Conservation (phyloP, 2,888 invertebrate species). For the Lordiphosa andalusiaca region DNA sequence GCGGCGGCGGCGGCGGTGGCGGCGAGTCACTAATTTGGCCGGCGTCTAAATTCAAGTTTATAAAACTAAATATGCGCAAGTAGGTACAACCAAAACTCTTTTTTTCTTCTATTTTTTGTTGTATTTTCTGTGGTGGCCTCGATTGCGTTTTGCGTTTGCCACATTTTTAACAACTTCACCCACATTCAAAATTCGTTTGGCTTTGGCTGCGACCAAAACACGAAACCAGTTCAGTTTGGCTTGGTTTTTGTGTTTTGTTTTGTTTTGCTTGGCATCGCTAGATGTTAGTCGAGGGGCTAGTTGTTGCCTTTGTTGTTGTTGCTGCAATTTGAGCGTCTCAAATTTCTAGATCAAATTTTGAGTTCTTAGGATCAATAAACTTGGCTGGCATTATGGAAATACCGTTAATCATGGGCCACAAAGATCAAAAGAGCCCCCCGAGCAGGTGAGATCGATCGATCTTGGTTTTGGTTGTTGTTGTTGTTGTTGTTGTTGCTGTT, state of each 20-base stretch:
- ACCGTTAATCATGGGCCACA: slow-evolving; percentile 49
- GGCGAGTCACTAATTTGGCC: slow-evolving; percentile 54
- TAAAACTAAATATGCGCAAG: slow-evolving; percentile 61
- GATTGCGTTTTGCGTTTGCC: slow-evolving; percentile 63
- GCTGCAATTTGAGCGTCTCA: neutral
- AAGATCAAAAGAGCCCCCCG: slow-evolving; percentile 40
- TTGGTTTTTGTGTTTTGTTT: slow-evolving; percentile 19
- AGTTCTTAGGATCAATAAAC: slow-evolving; percentile 25
- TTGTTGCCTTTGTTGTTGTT: slow-evolving; percentile 1
- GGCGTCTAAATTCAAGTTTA: slow-evolving; percentile 65
- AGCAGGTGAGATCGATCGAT: slow-evolving; percentile 42
- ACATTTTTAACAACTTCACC: slow-evolving; percentile 69
- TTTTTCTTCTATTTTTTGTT: too few relatives aligned
- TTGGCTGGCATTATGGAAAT: slow-evolving; percentile 54
- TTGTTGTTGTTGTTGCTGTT: slow-evolving; percentile 18
- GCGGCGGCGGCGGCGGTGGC: too few relatives aligned
- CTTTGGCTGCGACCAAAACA: slow-evolving; percentile 37
- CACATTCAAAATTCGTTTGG: slow-evolving; percentile 72
- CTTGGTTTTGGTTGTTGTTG: too few relatives aligned
- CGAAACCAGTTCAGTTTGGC: slow-evolving; percentile 34
- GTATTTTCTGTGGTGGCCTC: slow-evolving; percentile 31
- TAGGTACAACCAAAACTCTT: slow-evolving; percentile 9
- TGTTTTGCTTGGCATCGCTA: slow-evolving; percentile 24
- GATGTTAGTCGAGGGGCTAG: slow-evolving; percentile 22
- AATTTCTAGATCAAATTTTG: slow-evolving; percentile 9